A percentile compares a stretch with the other conserved stretches of the same genome.
phyloP scores from a whole-genome alignment of 2,113 vertebrate species.

The Numenius arquata region DNA sequence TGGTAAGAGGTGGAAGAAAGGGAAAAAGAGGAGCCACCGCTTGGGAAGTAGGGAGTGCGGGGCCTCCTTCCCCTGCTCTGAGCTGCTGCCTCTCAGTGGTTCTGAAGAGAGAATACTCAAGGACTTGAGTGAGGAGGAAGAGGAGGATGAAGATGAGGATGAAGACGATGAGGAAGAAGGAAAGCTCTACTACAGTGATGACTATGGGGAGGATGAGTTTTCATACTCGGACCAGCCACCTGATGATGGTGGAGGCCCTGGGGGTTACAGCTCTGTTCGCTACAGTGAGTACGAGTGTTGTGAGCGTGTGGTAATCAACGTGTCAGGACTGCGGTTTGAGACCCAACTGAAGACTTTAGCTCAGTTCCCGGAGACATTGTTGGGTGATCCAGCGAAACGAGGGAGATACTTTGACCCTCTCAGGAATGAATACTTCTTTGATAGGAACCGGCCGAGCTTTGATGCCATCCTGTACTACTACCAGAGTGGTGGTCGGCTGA shows the following conservation, averaged over 20 bases:
- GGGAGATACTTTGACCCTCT: slow-evolving; percentile 96
- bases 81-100: slow-evolving; percentile 89
- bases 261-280: slow-evolving; percentile 83
- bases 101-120: slow-evolving; percentile 94
- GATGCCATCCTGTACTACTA: slow-evolving; percentile 98
- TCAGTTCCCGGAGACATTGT: slow-evolving; percentile 94
- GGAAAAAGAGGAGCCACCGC: slow-evolving; percentile 55
- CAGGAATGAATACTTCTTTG: slow-evolving; percentile 98
- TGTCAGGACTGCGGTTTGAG: slow-evolving; percentile 95
- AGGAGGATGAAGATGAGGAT: slow-evolving; percentile 80
- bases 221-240: slow-evolving; percentile 85
- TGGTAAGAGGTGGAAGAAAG: slow-evolving; percentile 56
- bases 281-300: slow-evolving; percentile 92
- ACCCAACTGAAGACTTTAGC: slow-evolving; percentile 93
- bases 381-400: slow-evolving; percentile 92
- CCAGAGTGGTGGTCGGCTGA: slow-evolving; percentile 93
- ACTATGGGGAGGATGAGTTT: slow-evolving; percentile 84
- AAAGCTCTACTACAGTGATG: slow-evolving; percentile 81
- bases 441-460: slow-evolving; percentile 95
- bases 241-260: slow-evolving; percentile 68
- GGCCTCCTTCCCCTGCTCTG: slow-evolving; percentile 84
- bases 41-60: slow-evolving; percentile 62
- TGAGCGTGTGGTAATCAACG: slow-evolving; percentile 95
- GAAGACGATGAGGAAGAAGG: slow-evolving; percentile 80
- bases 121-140: slow-evolving; percentile 89